These are phyloP conservation scores for Linyphia triangularis DNA, from an alignment of 2,888 invertebrate genomes.

Conservation along the genomic window DNA sequence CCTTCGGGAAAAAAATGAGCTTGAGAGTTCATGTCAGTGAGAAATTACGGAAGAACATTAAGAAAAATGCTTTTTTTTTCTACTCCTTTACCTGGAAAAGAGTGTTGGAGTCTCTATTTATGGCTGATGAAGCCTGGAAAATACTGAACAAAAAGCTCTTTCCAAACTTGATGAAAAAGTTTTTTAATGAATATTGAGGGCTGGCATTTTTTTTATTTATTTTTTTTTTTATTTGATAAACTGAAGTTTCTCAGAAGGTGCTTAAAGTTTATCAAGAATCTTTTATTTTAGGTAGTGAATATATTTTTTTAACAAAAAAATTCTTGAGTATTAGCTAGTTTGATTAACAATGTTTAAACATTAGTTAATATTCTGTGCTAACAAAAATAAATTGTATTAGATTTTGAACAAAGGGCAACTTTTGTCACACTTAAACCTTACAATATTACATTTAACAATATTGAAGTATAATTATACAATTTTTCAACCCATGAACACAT, in stretches of 20 bases:
- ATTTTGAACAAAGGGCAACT: too few relatives aligned
- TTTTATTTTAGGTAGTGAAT: background rate
- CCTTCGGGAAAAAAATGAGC: background rate
- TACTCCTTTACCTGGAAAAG: background rate
- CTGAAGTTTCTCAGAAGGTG: background rate
- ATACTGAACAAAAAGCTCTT: background rate
- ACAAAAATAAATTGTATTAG: too few relatives aligned
- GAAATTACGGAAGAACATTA: background rate
- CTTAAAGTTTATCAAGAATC: background rate
- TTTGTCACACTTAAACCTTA: too few relatives aligned
- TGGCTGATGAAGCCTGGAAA: background rate
- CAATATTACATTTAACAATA: too few relatives aligned
- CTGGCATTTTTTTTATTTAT: background rate
- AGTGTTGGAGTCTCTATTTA: background rate
- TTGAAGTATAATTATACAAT: too few relatives aligned
- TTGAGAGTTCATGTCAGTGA: background rate
- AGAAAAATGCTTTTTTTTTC: background rate
- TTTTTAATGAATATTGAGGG: conserved; percentile 20
- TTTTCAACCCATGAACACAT: too few relatives aligned
- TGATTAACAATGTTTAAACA: too few relatives aligned
- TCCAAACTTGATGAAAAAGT: background rate
- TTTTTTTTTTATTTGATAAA: background rate
- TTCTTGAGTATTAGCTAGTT: too few relatives aligned
- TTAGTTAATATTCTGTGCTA: too few relatives aligned
- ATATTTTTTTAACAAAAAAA: too few relatives aligned